These are phyloP conservation scores for Ranitomeya imitator DNA, from an alignment of 2,113 vertebrate genomes.

Conservation along the genomic window DNA sequence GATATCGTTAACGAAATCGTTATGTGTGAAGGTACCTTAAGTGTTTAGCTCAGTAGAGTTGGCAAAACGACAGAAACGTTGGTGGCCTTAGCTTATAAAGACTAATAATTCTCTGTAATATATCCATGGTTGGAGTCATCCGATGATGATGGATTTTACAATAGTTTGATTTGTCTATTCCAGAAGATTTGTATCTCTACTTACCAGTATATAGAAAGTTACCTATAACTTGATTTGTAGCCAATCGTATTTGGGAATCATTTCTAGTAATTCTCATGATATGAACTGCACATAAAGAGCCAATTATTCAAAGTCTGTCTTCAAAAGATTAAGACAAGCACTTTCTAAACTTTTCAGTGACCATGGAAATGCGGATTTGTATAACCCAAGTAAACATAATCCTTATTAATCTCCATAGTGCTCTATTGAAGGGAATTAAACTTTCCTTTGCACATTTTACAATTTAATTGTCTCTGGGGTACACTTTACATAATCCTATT, in stretches of 20 bases:
- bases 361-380: neutral
- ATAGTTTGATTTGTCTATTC: neutral
- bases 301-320: neutral
- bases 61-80: too few relatives aligned
- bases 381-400: neutral
- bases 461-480: neutral
- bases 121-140: neutral
- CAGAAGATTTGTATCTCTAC: neutral
- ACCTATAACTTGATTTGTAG: neutral
- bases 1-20: too few relatives aligned
- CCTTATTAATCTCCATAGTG: neutral
- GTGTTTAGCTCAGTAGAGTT: neutral
- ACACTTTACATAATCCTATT: neutral
- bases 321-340: neutral
- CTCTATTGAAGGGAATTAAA: neutral
- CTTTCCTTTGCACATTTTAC: neutral
- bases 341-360: neutral
- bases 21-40: too few relatives aligned
- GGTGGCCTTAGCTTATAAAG: too few relatives aligned
- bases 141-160: neutral
- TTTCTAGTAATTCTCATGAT: conserved; percentile 1
- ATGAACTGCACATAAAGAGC: neutral
- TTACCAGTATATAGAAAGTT: neutral
- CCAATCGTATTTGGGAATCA: neutral
- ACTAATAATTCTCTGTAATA: neutral